A percentile compares a stretch with the other conserved stretches of the same genome.
These are phyloP conservation scores for Gouania willdenowi DNA, from an alignment of 2,797 vertebrate species.

Conservation along the genomic window DNA sequence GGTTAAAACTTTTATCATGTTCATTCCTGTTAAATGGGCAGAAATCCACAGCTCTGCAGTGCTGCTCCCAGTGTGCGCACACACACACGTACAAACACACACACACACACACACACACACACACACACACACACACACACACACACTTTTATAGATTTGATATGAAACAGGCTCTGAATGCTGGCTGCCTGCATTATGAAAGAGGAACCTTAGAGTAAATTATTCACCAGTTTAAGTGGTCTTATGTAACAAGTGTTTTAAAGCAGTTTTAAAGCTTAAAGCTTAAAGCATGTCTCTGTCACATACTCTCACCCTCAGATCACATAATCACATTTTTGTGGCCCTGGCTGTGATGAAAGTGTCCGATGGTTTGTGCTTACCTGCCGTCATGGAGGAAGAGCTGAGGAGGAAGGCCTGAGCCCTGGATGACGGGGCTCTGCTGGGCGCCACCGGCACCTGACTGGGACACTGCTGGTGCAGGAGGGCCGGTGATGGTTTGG, in stretches of 20 bases:
- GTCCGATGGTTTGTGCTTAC: constrained; percentile 63
- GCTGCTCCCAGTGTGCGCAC: constrained; percentile 17
- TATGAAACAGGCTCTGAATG: constrained; percentile 24
- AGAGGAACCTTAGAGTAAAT: constrained; percentile 61
- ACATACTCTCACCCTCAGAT: too few species aligned
- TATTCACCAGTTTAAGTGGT: constrained; percentile 65
- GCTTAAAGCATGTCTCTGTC: too few species aligned
- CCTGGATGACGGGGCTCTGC: constrained; percentile 78
- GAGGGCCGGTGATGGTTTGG: constrained; percentile 50
- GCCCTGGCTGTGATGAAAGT: constrained; percentile 3
- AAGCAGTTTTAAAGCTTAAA: too few species aligned
- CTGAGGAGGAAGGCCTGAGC: constrained; percentile 84
- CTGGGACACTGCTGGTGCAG: constrained; percentile 55
- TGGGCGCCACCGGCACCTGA: constrained; percentile 51
- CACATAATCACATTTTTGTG: too few species aligned
- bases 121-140: constrained; percentile 5
- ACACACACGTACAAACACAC: constrained; percentile 6
- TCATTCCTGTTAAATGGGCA: constrained; percentile 27
- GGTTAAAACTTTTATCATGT: constrained; percentile 32
- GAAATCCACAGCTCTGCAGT: constrained; percentile 43
- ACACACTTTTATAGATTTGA: constrained; percentile 30
- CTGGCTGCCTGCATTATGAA: constrained; percentile 63
- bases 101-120: constrained; percentile 11
- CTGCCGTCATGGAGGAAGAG: constrained; percentile 96
- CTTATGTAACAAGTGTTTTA: constrained; percentile 49